Base-by-base conservation (phyloP, 2,888 invertebrate species). In the Ornithoptera priamus region DNA sequence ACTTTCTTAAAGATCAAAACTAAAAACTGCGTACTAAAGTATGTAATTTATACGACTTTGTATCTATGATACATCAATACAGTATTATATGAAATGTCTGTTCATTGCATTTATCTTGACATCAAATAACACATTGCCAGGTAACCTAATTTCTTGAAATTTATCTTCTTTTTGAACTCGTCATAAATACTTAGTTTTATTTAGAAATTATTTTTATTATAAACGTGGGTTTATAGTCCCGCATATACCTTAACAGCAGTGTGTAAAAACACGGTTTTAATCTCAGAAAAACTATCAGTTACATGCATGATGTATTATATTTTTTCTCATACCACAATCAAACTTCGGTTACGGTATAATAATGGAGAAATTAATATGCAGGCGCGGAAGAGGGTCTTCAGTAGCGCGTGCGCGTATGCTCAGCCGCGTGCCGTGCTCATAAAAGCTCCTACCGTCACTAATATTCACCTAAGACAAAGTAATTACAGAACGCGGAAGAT, bases 401-500 rank as follows among this genome's bases (percentile, higher is more conserved):
- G 71, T 72, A 75, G 79, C 84, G 82, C 81, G 81, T 82, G 82
- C 76, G 77, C 80, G 76, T 78, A 82, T 79, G 81, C 83, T 81
- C 79, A 77, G 78, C 57, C 74, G 78, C 78, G 74, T 75, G 73
- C 71, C 72, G 64, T 73, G 69, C 72, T 70, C 72, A 72, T 73
- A 73, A 73, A 69, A 22, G 60, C 22, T 46, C 50, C 46, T 59
- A 46, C 42, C 50, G 66, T 20, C 59, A 50, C 61, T 60, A 53
- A 63, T 53, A 60, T 66, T 61, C 62, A 24, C 65, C 46, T 20
- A 39, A 70, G 80, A 76, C 75, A 73, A 75, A 77, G 77, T 82
- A 89, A 89, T 88, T 86, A 88, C 82, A 78, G 76, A 78, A 81
- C 80, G 80, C 89, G 91, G 92, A 91, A 92, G 86, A 81, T 77